phyloP scores from a whole-genome alignment of 2,113 vertebrate species.

The Willisornis vidua region DNA sequence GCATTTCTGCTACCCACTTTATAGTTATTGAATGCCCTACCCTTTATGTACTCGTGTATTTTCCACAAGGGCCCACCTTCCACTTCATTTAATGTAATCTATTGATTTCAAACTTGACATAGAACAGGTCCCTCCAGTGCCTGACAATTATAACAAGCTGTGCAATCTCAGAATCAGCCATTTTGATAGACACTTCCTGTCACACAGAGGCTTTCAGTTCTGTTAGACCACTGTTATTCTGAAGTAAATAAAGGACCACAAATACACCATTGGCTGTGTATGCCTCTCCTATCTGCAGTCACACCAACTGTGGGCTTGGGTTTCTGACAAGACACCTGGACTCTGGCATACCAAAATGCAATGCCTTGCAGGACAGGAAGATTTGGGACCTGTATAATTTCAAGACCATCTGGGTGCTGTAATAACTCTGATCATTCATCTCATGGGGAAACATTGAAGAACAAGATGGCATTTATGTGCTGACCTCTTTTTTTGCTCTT shows the following conservation, averaged over 20 bases:
- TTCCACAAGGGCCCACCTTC: background rate
- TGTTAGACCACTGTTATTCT: accelerated
- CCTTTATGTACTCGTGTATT: background rate
- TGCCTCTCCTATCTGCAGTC: background rate
- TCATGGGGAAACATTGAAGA: background rate
- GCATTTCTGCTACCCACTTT: background rate
- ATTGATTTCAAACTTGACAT: background rate
- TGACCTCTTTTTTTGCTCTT: constrained; percentile 15
- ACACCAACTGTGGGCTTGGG: background rate
- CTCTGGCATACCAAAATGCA: background rate
- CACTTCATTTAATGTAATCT: background rate
- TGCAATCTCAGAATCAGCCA: background rate
- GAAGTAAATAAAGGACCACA: background rate
- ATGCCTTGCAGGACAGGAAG: background rate
- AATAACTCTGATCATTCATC: background rate
- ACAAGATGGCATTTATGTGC: background rate
- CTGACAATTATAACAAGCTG: background rate
- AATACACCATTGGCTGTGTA: background rate
- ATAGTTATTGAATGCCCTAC: background rate
- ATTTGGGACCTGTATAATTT: background rate
- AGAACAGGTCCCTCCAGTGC: background rate
- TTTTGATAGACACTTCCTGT: background rate
- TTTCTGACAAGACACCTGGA: background rate
- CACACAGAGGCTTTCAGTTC: background rate
- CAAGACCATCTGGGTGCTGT: background rate